Evolutionary conservation across 2,888 invertebrate species (phyloP), one percentile per base, ranked within the genome.

Genomic region (Lasioglossum morio): DNA sequence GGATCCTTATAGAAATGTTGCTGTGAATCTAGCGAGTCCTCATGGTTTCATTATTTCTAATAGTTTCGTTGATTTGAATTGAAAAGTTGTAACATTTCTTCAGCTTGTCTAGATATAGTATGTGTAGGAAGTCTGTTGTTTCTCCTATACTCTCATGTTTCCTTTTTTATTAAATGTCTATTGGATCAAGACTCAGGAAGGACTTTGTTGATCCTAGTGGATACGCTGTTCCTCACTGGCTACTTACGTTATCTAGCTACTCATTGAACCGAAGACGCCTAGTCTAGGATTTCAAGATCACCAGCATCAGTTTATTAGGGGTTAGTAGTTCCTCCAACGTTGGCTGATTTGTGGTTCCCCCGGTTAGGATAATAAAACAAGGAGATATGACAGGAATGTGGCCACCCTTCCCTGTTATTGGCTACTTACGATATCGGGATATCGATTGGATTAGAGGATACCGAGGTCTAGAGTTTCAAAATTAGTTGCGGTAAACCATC

Each of bases 161-260:
- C 19, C 19, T 2, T 53, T 53, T 53, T 53, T 53, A 53, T n/a
- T 2, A 53, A 23, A 23, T 23, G 23, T 3, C 3, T n/a, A 10
- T 53, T 1, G 23, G 53, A 10, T 53, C n/a, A n/a, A 53, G 53
- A n/a, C 3, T 3, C n/a, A 3, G 53, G 23, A 53, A n/a, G 53
- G 60, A 60, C 27, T 60, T 60, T 14, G 14, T 60, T 27, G 60
- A 14, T 60, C 53, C 27, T 1, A 30, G 34, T 34, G 7, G 34
- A 7, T 30, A 16, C 63, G 7, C 63, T 60, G 57, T 5, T 23
- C 23, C 19, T 10, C 19, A 37, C 37, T 23, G 10, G 46, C 48
- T 34, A 30, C 43, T 48, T 30, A 8, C 89, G 87, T 90, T 91
- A 92, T 92, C 92, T 87, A 53, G 53, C 14, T 66, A 66, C 63